phyloP scores from a whole-genome alignment of 2,888 invertebrate genomes.

The Lasioglossum figueresi region DNA sequence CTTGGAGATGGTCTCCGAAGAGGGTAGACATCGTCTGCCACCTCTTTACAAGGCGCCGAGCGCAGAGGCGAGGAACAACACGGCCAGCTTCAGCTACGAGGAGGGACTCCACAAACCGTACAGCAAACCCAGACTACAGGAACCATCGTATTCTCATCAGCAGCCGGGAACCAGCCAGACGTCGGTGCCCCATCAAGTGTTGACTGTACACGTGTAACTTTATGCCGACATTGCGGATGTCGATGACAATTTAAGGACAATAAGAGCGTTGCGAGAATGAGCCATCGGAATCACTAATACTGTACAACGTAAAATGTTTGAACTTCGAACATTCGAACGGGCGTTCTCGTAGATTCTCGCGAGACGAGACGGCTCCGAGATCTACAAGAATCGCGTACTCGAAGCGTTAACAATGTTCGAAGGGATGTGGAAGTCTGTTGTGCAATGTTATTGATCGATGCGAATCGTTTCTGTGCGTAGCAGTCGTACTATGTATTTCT shows the following conservation, averaged over 20 bases:
- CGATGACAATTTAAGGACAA: neutral
- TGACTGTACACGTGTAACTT: conserved; percentile 81
- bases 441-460: neutral
- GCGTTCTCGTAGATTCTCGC: neutral
- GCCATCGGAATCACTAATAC: conserved; percentile 3
- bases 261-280: conserved; percentile 13
- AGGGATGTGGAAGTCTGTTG: neutral
- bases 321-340: neutral
- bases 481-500: conserved; percentile 3
- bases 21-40: conserved; percentile 85
- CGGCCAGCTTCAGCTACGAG: conserved; percentile 86
- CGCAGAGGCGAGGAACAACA: conserved; percentile 93
- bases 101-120: conserved; percentile 82
- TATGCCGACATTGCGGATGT: neutral
- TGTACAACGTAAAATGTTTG: neutral
- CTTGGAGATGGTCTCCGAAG: conserved; percentile 87
- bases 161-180: conserved; percentile 81
- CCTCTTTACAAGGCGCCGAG: conserved; percentile 93
- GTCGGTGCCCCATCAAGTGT: conserved; percentile 79
- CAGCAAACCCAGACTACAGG: conserved; percentile 81
- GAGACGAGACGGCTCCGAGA: neutral
- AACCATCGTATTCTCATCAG: conserved; percentile 78
- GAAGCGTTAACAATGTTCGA: neutral
- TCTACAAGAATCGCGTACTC: neutral
- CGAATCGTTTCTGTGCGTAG: neutral